Conservation (phyloP, 2,113 vertebrate genomes). For the Rhynchomys soricoides region DNA sequence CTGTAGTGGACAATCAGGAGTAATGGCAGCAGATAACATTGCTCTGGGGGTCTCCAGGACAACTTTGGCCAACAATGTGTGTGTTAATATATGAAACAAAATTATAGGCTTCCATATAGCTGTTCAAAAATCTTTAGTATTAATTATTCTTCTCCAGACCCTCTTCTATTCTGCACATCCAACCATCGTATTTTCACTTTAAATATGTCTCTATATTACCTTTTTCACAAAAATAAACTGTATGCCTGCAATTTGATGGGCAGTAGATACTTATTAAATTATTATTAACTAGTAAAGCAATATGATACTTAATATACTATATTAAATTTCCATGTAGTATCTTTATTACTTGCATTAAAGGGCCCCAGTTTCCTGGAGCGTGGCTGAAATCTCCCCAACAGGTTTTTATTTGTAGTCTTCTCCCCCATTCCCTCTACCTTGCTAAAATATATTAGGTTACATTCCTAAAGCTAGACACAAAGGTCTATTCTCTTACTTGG, state of each 20-base stretch:
- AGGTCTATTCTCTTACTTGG: neutral
- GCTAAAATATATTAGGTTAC: neutral
- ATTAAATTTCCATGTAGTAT: neutral
- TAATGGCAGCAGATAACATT: neutral
- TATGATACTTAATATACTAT: neutral
- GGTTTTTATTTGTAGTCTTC: neutral
- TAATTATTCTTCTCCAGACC: neutral
- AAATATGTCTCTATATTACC: neutral
- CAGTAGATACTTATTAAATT: neutral
- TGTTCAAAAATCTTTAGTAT: neutral
- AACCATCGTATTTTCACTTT: neutral
- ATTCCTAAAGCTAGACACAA: neutral
- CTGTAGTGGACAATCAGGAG: too few species aligned
- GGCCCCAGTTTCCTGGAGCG: neutral
- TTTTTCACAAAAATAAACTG: neutral
- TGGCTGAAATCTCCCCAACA: neutral
- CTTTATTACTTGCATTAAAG: neutral
- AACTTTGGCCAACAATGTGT: neutral
- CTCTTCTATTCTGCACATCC: neutral
- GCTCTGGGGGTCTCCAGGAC: neutral
- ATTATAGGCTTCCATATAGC: neutral
- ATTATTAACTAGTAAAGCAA: neutral
- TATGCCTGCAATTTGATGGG: neutral
- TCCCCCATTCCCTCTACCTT: neutral
- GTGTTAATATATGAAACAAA: neutral